A percentile compares a stretch with the other conserved stretches of the same genome.
Evolutionary conservation across 2,888 invertebrate species (phyloP).

Genomic region (Dynastes grantii): DNA sequence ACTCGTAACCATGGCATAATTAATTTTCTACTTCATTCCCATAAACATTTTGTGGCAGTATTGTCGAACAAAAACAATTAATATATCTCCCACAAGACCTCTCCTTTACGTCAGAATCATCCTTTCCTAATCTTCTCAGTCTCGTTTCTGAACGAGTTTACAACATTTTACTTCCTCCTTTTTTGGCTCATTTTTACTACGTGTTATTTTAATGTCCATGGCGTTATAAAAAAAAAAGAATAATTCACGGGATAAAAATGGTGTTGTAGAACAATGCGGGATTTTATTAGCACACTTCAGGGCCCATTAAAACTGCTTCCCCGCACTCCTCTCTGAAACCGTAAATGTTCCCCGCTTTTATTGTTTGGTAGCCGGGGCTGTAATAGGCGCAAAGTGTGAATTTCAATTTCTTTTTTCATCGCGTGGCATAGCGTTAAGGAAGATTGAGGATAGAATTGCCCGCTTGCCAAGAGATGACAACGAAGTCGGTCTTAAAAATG

Average conservation of each 20-base stretch:
- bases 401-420: slow-evolving; percentile 8
- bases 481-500: neutral
- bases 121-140: neutral
- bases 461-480: no score
- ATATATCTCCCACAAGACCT: no score
- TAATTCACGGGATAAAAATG: slow-evolving; percentile 1
- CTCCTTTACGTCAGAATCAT: no score
- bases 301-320: slow-evolving; percentile 4
- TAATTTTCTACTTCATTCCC: no score
- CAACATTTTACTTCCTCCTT: neutral
- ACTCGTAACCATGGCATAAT: no score
- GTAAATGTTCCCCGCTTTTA: slow-evolving; percentile 11
- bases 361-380: neutral
- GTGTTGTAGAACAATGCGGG: slow-evolving; percentile 2
- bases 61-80: no score
- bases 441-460: neutral
- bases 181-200: slow-evolving; percentile 19
- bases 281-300: slow-evolving; percentile 16
- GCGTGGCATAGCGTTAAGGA: neutral
- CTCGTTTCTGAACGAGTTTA: neutral
- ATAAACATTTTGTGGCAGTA: no score
- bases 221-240: slow-evolving; percentile 11
- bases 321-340: neutral
- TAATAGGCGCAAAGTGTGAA: slow-evolving; percentile 15
- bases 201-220: slow-evolving; percentile 15